Base-by-base conservation (phyloP, 2,113 vertebrate species). In the Nothocercus nigrocapillus region DNA sequence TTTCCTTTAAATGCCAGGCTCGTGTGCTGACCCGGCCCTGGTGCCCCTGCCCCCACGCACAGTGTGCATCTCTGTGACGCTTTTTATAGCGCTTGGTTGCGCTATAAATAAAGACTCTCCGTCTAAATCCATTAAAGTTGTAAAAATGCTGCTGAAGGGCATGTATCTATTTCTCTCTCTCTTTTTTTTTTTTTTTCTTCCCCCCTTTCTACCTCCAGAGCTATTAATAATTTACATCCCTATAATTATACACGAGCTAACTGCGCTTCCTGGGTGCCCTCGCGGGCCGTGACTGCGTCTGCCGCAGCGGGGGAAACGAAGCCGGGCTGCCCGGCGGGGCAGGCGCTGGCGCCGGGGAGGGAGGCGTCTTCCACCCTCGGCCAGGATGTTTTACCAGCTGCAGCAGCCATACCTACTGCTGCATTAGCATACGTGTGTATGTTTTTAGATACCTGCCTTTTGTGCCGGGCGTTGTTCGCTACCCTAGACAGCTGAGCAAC, bases 71-170 rank as follows among this genome's bases (percentile, higher is more conserved):
- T 44, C 5, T 20, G 44, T 59, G 38, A 63, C 11, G 93, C 70
- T 87, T 91, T 94, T 95, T 95, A 86, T 94, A 88, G 69, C 67
- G 70, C 59, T 75, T 85, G 24, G 42, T 70, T 88, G n/a, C 42
- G 51, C 73, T 85, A 19, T 92, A 94, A 80, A 77, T 93, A 68
- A 0, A 68, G n/a, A 58, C 30, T 69, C 20, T 30, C 30, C 28
- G 17, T 90, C 63, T 62, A 66, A 27, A 36, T 90, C 61, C 54
- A 14, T 68, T 75, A 24, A 97, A 49, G 16, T 72, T 90, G 69
- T 72, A 59, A 44, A 67, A 90, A 78, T 62, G 17, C 84, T 87
- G 21, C 47, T 17, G 62, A 72, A 87, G 58, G 77, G 51, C 19
- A 17, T 32, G 11, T 38, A 40, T 56, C 0, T 11, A 15, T 40